Evolutionary conservation across 1,140 invertebrate genomes (phyloP).

Genomic region (Trigoniulus corallinus): DNA sequence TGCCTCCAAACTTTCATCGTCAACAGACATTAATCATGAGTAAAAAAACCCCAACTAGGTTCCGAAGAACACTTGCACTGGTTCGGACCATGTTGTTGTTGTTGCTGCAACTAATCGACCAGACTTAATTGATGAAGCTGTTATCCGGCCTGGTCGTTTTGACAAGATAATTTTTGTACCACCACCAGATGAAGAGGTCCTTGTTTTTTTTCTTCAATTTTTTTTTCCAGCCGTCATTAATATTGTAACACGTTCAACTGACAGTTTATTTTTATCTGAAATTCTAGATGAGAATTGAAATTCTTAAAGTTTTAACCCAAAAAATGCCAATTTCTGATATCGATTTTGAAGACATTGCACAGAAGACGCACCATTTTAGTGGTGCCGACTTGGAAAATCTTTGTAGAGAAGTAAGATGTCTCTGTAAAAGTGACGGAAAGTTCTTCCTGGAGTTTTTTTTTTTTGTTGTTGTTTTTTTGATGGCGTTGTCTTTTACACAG

Average conservation of each 20-base stretch:
- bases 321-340: constrained; percentile 31
- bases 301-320: neutral
- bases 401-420: constrained; percentile 40
- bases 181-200: constrained; percentile 36
- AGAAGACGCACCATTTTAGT: constrained; percentile 44
- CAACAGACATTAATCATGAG: no score
- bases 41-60: no score
- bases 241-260: neutral
- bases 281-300: neutral
- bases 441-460: neutral
- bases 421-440: neutral
- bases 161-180: constrained; percentile 58
- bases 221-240: constrained; percentile 10
- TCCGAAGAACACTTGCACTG: neutral
- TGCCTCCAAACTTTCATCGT: no score
- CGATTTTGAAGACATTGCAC: constrained; percentile 37
- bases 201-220: constrained; percentile 8
- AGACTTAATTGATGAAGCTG: constrained; percentile 55
- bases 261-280: neutral
- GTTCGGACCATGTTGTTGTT: constrained; percentile 43
- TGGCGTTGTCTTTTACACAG: neutral
- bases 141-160: constrained; percentile 55
- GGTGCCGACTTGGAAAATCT: constrained; percentile 59
- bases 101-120: constrained; percentile 60
- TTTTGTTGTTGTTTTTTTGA: neutral